Conservation (phyloP, 1,140 invertebrate species). For the Sitodiplosis mosellana region DNA sequence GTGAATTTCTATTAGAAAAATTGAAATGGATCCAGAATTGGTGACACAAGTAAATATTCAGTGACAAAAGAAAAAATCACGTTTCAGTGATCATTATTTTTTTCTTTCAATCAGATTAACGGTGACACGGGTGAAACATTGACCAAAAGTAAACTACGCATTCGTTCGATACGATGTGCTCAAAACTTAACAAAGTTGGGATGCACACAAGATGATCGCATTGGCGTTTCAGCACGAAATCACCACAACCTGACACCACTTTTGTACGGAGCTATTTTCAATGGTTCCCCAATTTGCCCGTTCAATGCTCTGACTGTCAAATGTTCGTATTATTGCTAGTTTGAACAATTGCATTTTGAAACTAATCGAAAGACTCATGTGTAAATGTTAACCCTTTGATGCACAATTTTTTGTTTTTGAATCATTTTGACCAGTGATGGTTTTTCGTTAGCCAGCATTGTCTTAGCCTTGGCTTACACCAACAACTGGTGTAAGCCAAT, state of each 20-base stretch:
- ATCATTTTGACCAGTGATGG: too few species aligned
- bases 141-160: not conserved
- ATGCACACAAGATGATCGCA: not conserved
- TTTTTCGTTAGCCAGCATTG: too few species aligned
- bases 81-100: not conserved
- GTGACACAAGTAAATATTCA: not conserved
- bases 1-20: not conserved
- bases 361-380: not conserved
- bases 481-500: too few species aligned
- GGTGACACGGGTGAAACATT: not conserved
- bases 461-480: too few species aligned
- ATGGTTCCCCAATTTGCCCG: not conserved
- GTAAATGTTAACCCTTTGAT: too few species aligned
- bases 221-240: not conserved
- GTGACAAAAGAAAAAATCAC: not conserved
- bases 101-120: not conserved
- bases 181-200: not conserved
- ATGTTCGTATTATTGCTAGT: not conserved
- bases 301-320: not conserved
- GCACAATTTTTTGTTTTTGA: too few species aligned
- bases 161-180: not conserved
- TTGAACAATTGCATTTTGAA: not conserved
- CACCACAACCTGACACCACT: not conserved
- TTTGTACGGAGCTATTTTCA: not conserved
- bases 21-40: not conserved